These are phyloP conservation scores for Gobio gobio DNA, from an alignment of 2,113 vertebrate species.

Conservation along the genomic window DNA sequence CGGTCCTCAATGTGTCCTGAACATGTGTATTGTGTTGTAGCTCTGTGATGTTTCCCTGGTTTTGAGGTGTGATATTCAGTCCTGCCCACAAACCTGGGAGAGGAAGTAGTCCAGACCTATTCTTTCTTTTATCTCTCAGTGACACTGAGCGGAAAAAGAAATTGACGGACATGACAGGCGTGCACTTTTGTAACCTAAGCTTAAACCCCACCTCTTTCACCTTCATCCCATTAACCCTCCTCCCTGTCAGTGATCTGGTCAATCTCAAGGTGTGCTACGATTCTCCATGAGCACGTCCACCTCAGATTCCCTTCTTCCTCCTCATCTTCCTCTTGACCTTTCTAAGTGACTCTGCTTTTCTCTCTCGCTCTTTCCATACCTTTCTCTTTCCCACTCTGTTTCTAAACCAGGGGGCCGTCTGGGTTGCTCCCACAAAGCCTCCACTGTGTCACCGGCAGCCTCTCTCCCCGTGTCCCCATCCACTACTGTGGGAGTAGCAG, in stretches of 20 bases:
- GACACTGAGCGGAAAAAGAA: slow-evolving; percentile 25
- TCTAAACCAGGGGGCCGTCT: slow-evolving; percentile 50
- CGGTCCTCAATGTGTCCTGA: not conserved
- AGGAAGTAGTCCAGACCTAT: slow-evolving; percentile 39
- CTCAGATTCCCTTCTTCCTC: slow-evolving; percentile 26
- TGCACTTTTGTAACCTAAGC: slow-evolving; percentile 65
- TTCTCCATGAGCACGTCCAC: slow-evolving; percentile 45
- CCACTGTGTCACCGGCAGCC: slow-evolving; percentile 80
- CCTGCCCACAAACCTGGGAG: slow-evolving; percentile 27
- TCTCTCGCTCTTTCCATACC: slow-evolving; percentile 23
- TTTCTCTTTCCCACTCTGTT: not conserved
- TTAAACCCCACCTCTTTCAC: slow-evolving; percentile 66
- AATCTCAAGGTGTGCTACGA: slow-evolving; percentile 44
- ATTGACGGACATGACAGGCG: slow-evolving; percentile 63
- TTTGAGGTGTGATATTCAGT: slow-evolving; percentile 52
- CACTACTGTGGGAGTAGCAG: slow-evolving; percentile 67
- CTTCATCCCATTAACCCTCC: slow-evolving; percentile 61
- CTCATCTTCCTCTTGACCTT: slow-evolving; percentile 31
- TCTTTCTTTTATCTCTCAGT: slow-evolving; percentile 41
- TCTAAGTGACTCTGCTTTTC: slow-evolving; percentile 39
- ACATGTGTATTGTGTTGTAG: slow-evolving; percentile 49
- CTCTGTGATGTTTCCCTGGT: slow-evolving; percentile 58
- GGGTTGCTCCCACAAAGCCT: slow-evolving; percentile 87
- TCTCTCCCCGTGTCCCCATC: slow-evolving; percentile 55
- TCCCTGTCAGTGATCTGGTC: slow-evolving; percentile 47